Evolutionary conservation across 2,113 vertebrate species (phyloP), one percentile per base, ranked within the genome.

Genomic region (Hippocampus abdominalis): DNA sequence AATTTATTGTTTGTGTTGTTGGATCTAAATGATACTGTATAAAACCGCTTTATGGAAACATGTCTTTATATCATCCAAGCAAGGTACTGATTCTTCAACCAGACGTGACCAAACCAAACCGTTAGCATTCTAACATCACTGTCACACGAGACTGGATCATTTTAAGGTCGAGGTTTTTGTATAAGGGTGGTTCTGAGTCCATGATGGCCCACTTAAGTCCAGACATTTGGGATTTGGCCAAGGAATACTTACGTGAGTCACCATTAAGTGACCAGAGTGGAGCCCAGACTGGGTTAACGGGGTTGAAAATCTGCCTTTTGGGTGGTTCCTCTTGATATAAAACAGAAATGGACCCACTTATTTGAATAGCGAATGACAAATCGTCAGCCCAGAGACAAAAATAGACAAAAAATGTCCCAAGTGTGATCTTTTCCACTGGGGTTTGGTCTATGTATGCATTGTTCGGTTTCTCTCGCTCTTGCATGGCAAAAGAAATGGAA

Each of bases 201-300:
- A 25, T 29, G 36, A 25, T 72, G 70, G 70, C 36, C 27, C 76
- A 59, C 70, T 69, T 61, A 74, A 70, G 78, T 75, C 70, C 68
- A 71, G 65, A 73, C 68, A 62, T 62, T 69, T 72, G 71, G 64
- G 68, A 72, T 39, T 61, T 13, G 23, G 70, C 69, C 76, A 76
- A 59, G 68, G 54, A 65, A 48, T 44, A 66, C 63, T 68, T 70
- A 32, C 66, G 63, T 68, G 63, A 36, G 42, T 57, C 9, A 40
- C 76, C 25, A 57, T 32, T 29, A 67, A 70, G 61, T 2, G 49
- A 53, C 20, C 49, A 3, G 21, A n/a, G 68, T 51, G 18, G 32
- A 69, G 66, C 60, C 56, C 60, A 64, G 46, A 57, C 42, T 0
- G 46, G 44, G 72, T 70, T 74, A 54, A 71, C 66, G 4, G 46